phyloP scores from a whole-genome alignment of 2,888 invertebrate species.

The Drosophila diplacantha region DNA sequence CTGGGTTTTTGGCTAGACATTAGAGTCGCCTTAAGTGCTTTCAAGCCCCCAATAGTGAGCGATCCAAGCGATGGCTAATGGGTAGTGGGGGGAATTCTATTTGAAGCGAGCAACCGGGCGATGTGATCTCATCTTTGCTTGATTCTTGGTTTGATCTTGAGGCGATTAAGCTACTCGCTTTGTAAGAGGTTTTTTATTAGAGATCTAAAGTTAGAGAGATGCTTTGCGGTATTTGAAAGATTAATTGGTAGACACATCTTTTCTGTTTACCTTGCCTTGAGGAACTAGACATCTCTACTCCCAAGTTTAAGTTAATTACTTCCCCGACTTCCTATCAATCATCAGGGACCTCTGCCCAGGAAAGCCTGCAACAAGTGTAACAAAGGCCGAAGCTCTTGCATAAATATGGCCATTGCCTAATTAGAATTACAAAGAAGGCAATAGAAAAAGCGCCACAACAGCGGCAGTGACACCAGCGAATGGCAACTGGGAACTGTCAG shows the following conservation, averaged over 20 bases:
- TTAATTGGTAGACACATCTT: not conserved
- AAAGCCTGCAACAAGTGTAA: slow-evolving; percentile 48
- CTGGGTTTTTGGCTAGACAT: slow-evolving; percentile 11
- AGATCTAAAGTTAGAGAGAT: slow-evolving; percentile 6
- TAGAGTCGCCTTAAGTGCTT: slow-evolving; percentile 30
- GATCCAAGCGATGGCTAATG: slow-evolving; percentile 34
- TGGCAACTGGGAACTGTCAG: slow-evolving; percentile 50
- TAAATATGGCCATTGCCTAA: slow-evolving; percentile 62
- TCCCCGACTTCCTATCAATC: not conserved
- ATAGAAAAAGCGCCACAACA: slow-evolving; percentile 54
- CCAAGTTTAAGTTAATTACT: not conserved
- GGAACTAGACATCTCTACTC: not conserved
- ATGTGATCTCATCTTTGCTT: slow-evolving; percentile 25
- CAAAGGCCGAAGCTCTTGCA: slow-evolving; percentile 41
- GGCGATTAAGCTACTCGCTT: slow-evolving; percentile 10
- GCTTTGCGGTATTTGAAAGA: slow-evolving; percentile 5
- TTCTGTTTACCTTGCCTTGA: not conserved
- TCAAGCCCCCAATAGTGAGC: slow-evolving; percentile 17
- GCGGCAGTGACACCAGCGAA: slow-evolving; percentile 60
- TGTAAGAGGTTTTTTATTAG: slow-evolving; percentile 11
- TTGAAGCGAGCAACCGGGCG: not conserved
- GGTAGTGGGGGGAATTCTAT: slow-evolving; percentile 12
- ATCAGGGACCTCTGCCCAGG: slow-evolving; percentile 10
- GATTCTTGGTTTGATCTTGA: slow-evolving; percentile 5
- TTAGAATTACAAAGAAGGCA: slow-evolving; percentile 68